Conservation (phyloP, 2,797 vertebrate genomes). For the Salmo trutta region DNA sequence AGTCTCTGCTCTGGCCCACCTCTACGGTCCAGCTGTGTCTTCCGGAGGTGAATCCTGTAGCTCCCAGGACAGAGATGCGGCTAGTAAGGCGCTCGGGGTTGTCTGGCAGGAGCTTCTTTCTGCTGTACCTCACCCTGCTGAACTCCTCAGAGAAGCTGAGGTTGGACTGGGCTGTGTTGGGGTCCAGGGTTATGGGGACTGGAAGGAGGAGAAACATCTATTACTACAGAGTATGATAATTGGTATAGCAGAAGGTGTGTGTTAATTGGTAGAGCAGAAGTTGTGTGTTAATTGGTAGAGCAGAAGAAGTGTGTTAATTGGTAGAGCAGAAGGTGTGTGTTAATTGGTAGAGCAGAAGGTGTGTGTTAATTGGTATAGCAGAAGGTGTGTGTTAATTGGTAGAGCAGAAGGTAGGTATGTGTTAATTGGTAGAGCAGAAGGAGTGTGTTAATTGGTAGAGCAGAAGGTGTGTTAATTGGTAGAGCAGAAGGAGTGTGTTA, state of each 20-base stretch:
- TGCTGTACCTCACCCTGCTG: slow-evolving; percentile 55
- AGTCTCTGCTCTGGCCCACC: slow-evolving; percentile 58
- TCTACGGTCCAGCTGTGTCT: slow-evolving; percentile 71
- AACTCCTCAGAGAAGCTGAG: slow-evolving; percentile 62
- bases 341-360: no score
- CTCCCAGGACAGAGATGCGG: slow-evolving; percentile 64
- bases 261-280: background rate
- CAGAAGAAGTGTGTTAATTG: no score
- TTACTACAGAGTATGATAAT: background rate
- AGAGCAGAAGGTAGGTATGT: no score
- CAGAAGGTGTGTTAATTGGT: no score
- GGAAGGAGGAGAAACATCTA: slow-evolving; percentile 13
- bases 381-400: no score
- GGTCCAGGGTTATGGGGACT: slow-evolving; percentile 67
- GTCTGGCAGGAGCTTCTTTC: slow-evolving; percentile 51
- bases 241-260: background rate
- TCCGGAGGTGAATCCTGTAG: slow-evolving; percentile 57
- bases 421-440: no score
- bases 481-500: no score
- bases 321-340: no score
- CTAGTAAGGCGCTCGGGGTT: slow-evolving; percentile 66
- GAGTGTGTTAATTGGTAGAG: no score
- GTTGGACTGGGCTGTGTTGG: slow-evolving; percentile 73
- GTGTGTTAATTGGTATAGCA: no score
- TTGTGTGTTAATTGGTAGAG: no score